A percentile compares a stretch with the other conserved stretches of the same genome.
These are phyloP conservation scores for Drosophila histrio DNA, from an alignment of 2,888 invertebrate genomes.

Conservation along the genomic window DNA sequence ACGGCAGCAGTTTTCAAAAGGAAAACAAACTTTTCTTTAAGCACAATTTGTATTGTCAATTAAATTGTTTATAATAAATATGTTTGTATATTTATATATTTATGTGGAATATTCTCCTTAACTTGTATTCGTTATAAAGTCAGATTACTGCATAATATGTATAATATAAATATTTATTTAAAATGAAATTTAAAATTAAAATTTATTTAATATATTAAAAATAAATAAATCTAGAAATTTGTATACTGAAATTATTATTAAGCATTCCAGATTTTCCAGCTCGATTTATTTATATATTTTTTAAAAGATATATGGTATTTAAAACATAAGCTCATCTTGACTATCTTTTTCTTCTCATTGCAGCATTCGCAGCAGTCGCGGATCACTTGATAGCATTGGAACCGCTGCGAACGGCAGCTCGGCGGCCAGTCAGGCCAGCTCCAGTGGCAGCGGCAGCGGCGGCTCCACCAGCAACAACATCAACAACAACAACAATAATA, in stretches of 20 bases:
- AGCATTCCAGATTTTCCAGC: no score
- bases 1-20: neutral
- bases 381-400: conserved; percentile 84
- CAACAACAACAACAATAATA: conserved; percentile 50
- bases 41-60: neutral
- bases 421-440: conserved; percentile 81
- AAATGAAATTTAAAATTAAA: neutral
- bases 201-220: neutral
- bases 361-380: conserved; percentile 84
- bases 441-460: conserved; percentile 61
- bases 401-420: conserved; percentile 82
- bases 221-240: no score
- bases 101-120: neutral
- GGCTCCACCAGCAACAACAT: conserved; percentile 53
- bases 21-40: neutral
- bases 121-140: no score
- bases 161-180: neutral
- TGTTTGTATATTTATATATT: neutral
- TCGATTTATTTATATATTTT: no score
- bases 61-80: neutral
- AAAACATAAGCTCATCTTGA: no score
- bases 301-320: no score
- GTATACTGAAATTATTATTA: no score
- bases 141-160: no score
- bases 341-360: neutral